Evolutionary conservation across 2,797 vertebrate species (phyloP).

Genomic region (Setipinna tenuifilis): DNA sequence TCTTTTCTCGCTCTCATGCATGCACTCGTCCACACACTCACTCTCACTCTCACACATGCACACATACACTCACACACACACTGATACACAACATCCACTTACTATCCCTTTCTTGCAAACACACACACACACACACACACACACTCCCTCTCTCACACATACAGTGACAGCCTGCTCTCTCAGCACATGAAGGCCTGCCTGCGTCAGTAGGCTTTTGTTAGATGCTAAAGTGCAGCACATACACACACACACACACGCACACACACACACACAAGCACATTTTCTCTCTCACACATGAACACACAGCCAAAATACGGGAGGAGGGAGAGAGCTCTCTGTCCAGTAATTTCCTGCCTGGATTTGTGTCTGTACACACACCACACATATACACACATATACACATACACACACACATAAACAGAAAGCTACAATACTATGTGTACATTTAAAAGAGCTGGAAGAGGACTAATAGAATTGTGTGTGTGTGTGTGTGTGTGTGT

Average conservation of each 20-base stretch:
- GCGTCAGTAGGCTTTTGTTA: not conserved
- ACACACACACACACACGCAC: conserved; percentile 1
- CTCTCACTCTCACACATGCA: not conserved
- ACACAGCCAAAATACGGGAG: not conserved
- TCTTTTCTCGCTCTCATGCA: too few relatives aligned
- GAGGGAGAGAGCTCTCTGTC: not conserved
- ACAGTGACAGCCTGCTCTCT: not conserved
- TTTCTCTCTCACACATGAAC: conserved; percentile 8
- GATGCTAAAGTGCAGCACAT: not conserved
- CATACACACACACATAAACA: not conserved
- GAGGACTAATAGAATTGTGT: too few relatives aligned
- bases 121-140: conserved; percentile 21
- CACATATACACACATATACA: conserved; percentile 18
- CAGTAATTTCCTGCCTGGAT: conserved; percentile 37
- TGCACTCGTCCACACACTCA: too few relatives aligned
- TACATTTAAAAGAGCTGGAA: too few relatives aligned
- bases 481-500: conserved; percentile 12
- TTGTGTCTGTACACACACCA: conserved; percentile 16
- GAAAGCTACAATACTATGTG: too few relatives aligned
- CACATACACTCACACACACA: not conserved
- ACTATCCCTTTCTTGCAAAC: not conserved
- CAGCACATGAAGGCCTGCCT: not conserved
- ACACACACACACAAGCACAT: conserved; percentile 8
- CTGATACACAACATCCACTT: not conserved
- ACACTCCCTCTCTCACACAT: too few relatives aligned